Evolutionary conservation across 2,888 invertebrate genomes (phyloP).

Genomic region (Cryptocheilus praepositus): DNA sequence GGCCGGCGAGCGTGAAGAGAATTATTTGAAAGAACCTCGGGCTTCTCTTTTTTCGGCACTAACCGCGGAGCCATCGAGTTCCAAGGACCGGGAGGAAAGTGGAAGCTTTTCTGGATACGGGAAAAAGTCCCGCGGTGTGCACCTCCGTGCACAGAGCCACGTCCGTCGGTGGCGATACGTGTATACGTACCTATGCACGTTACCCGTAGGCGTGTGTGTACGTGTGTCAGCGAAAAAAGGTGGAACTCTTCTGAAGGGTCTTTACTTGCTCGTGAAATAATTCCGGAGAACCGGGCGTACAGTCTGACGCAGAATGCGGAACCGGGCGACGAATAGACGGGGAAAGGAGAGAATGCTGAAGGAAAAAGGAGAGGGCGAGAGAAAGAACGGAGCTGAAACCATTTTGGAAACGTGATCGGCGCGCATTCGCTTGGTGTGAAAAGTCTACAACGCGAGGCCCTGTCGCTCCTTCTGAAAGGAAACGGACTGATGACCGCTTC

Average conservation of each 20-base stretch:
- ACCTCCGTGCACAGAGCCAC: neutral
- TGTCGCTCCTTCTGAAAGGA: too few species aligned
- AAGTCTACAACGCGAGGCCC: too few species aligned
- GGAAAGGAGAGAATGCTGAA: neutral
- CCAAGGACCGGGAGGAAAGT: conserved; percentile 27
- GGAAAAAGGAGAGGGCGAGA: too few species aligned
- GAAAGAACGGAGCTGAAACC: too few species aligned
- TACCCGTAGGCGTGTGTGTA: neutral
- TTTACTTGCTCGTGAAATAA: conserved; percentile 30
- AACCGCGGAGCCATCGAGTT: conserved; percentile 36
- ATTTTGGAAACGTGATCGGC: too few species aligned
- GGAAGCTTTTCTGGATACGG: conserved; percentile 31
- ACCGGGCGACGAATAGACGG: conserved; percentile 1
- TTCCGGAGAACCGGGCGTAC: conserved; percentile 13
- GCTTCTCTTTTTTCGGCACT: conserved; percentile 38
- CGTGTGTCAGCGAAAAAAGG: conserved; percentile 12
- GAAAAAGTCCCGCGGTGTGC: conserved; percentile 21
- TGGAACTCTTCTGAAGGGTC: conserved; percentile 23
- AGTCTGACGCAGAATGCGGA: neutral
- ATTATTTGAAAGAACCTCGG: conserved; percentile 42
- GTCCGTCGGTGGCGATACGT: neutral
- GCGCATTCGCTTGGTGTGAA: too few species aligned
- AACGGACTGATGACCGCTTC: too few species aligned
- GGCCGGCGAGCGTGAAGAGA: conserved; percentile 29
- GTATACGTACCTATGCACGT: neutral